Conservation (phyloP, 2,888 invertebrate species). For the Caenorhabditis afra region DNA sequence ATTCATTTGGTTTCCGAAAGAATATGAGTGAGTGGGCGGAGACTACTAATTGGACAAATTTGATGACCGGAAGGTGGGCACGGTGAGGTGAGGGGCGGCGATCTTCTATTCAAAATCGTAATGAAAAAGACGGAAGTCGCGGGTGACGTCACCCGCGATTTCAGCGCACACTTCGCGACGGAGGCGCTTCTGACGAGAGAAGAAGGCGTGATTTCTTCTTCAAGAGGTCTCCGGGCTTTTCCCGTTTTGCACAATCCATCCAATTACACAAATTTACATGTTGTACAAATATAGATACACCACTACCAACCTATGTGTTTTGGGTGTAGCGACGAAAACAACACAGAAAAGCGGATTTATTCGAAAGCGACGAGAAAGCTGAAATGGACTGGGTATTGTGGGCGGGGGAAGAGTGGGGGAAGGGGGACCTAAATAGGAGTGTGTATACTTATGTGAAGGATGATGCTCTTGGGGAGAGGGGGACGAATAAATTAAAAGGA, state of each 20-base stretch:
- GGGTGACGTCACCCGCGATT: not conserved
- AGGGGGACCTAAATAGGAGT: not conserved
- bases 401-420: not conserved
- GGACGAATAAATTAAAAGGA: slow-evolving; percentile 22
- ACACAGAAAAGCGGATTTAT: not conserved
- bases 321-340: not conserved
- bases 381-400: too few species aligned
- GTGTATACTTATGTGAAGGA: slow-evolving; percentile 2
- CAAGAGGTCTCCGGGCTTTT: not conserved
- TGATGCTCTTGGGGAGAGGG: not conserved
- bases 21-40: not conserved
- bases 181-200: too few species aligned
- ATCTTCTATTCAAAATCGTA: slow-evolving; percentile 5
- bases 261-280: slow-evolving; percentile 22
- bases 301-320: not conserved
- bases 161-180: not conserved
- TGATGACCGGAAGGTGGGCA: slow-evolving; percentile 26
- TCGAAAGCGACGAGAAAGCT: too few species aligned
- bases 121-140: slow-evolving; percentile 12
- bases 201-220: not conserved
- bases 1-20: too few species aligned
- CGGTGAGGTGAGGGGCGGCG: not conserved
- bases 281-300: not conserved
- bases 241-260: slow-evolving; percentile 1
- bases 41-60: slow-evolving; percentile 1